phyloP scores from a whole-genome alignment of 2,797 vertebrate species.

The Lagorchestes hirsutus region DNA sequence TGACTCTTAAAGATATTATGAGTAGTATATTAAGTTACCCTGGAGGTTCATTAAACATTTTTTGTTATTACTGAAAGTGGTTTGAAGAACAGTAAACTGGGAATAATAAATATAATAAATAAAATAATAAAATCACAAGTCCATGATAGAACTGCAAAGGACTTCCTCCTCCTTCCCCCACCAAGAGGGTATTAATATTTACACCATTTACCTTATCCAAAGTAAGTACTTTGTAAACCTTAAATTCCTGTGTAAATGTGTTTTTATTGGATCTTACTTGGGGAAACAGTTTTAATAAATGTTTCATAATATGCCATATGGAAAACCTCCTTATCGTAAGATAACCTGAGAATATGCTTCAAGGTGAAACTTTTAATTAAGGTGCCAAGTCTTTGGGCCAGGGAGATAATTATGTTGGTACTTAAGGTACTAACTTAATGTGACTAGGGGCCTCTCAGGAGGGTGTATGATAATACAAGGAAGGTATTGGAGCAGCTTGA shows the following conservation, averaged over 20 bases:
- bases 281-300: conserved; percentile 49
- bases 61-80: not conserved
- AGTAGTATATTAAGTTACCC: not conserved
- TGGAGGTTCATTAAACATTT: not conserved
- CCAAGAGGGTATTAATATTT: not conserved
- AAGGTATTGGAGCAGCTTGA: conserved; percentile 33
- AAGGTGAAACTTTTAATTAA: conserved; percentile 68
- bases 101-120: not conserved
- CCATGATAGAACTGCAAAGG: not conserved
- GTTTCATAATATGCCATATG: conserved; percentile 48
- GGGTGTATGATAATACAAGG: conserved; percentile 55
- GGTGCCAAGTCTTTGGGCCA: conserved; percentile 48
- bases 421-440: conserved; percentile 58
- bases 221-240: not conserved
- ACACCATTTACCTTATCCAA: not conserved
- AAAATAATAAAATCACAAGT: not conserved
- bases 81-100: not conserved
- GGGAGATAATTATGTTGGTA: conserved; percentile 67
- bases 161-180: not conserved
- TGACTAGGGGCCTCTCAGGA: not conserved
- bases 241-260: not conserved
- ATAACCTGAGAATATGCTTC: conserved; percentile 43
- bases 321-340: conserved; percentile 49
- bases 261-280: not conserved
- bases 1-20: not conserved